Percentiles rank a stretch among this genome's conserved stretches.
Conservation (phyloP, 2,888 invertebrate genomes). For the Nomada ferruginata region DNA sequence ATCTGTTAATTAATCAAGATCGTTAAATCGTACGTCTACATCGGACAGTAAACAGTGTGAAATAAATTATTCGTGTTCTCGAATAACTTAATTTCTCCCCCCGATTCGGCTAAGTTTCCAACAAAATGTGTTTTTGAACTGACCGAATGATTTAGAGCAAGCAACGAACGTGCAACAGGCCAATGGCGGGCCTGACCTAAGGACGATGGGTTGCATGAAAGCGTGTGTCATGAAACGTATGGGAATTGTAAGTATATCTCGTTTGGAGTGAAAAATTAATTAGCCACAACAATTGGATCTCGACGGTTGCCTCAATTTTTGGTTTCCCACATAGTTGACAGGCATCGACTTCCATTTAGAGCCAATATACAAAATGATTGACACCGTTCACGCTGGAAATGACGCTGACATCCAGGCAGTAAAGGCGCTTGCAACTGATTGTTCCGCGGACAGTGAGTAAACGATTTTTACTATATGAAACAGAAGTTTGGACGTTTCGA, state of each 20-base stretch:
- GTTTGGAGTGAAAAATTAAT: not conserved
- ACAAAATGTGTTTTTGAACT: too few relatives aligned
- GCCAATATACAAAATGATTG: conserved; percentile 45
- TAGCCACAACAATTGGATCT: too few relatives aligned
- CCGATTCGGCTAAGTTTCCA: too few relatives aligned
- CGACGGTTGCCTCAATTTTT: not conserved
- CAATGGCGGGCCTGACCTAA: not conserved
- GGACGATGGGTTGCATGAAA: conserved; percentile 41
- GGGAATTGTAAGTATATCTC: conserved; percentile 21
- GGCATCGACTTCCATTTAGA: conserved; percentile 21
- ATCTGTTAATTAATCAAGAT: not conserved
- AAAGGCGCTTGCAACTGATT: conserved; percentile 14
- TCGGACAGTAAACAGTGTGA: too few relatives aligned
- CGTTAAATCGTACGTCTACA: not conserved
- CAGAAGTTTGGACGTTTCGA: too few relatives aligned
- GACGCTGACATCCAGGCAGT: not conserved
- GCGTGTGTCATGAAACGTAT: conserved; percentile 54
- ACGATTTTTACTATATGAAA: not conserved
- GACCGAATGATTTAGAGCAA: conserved; percentile 6
- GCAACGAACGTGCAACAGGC: conserved; percentile 9
- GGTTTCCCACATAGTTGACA: conserved; percentile 12
- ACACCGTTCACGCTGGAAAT: conserved; percentile 27
- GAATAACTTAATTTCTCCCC: too few relatives aligned
- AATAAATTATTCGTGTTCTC: too few relatives aligned
- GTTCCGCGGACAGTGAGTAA: conserved; percentile 4